phyloP scores from a whole-genome alignment of 2,888 invertebrate species.

The Arrhopalites spinosus region DNA sequence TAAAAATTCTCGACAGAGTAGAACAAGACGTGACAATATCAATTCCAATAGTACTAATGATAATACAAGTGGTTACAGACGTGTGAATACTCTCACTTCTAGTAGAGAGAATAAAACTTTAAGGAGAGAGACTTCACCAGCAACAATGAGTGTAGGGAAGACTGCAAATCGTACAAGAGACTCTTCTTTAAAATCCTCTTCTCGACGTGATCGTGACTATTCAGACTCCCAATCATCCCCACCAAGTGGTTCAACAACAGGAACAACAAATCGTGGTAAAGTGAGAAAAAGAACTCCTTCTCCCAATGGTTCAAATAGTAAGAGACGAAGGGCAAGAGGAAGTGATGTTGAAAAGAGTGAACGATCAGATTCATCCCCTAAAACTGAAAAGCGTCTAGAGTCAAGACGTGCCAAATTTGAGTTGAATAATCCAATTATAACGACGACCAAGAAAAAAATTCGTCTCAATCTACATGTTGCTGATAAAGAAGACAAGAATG shows the following conservation, averaged over 20 bases:
- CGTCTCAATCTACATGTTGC: constrained; percentile 9
- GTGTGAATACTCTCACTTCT: neutral
- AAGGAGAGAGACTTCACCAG: constrained; percentile 14
- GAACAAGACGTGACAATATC: neutral
- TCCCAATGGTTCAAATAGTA: neutral
- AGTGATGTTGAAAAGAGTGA: neutral
- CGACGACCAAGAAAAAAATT: constrained; percentile 23
- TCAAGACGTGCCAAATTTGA: constrained; percentile 39
- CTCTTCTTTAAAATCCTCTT: constrained; percentile 1
- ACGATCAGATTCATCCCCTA: neutral
- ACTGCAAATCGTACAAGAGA: constrained; percentile 12
- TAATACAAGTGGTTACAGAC: neutral
- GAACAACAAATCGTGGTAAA: constrained; percentile 1
- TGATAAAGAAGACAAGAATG: neutral
- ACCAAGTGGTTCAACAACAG: neutral
- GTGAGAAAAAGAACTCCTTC: constrained; percentile 22
- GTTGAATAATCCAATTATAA: constrained; percentile 24
- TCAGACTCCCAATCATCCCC: neutral
- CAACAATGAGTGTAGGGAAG: neutral
- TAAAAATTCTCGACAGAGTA: neutral
- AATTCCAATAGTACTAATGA: constrained; percentile 3
- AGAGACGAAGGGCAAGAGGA: constrained; percentile 11
- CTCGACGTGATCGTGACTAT: constrained; percentile 6
- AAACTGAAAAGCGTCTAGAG: constrained; percentile 21
- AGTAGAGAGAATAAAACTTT: constrained; percentile 5